Conservation (phyloP, 2,888 invertebrate genomes). For the Chloroclystis v-ata region DNA sequence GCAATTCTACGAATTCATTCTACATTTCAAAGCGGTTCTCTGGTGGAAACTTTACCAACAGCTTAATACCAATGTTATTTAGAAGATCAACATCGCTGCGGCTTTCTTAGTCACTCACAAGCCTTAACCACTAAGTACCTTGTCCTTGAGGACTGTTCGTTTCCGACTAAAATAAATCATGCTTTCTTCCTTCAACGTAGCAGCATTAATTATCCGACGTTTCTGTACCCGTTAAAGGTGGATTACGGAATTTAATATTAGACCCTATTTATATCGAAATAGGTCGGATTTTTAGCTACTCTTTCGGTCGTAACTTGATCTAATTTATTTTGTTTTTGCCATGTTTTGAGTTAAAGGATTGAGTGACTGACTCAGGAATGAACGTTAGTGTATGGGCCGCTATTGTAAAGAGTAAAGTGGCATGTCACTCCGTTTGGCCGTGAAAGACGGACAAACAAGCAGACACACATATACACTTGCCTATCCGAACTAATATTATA, state of each 20-base stretch:
- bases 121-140: conserved; percentile 6
- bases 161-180: conserved; percentile 17
- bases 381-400: no score
- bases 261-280: neutral
- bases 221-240: conserved; percentile 4
- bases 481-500: no score
- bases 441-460: no score
- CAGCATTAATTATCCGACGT: conserved; percentile 18
- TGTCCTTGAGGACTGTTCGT: conserved; percentile 2
- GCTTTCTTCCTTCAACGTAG: conserved; percentile 14
- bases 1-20: no score
- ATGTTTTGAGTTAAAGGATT: no score
- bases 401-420: no score
- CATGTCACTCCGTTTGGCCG: no score
- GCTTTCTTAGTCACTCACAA: neutral
- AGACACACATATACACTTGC: no score
- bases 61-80: neutral
- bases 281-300: neutral
- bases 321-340: neutral
- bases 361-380: no score
- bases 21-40: no score
- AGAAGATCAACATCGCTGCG: neutral
- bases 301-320: neutral
- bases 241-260: conserved; percentile 2
- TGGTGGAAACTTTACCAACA: neutral